Evolutionary conservation across 2,888 invertebrate genomes (phyloP).

Genomic region (Clunio marinus): DNA sequence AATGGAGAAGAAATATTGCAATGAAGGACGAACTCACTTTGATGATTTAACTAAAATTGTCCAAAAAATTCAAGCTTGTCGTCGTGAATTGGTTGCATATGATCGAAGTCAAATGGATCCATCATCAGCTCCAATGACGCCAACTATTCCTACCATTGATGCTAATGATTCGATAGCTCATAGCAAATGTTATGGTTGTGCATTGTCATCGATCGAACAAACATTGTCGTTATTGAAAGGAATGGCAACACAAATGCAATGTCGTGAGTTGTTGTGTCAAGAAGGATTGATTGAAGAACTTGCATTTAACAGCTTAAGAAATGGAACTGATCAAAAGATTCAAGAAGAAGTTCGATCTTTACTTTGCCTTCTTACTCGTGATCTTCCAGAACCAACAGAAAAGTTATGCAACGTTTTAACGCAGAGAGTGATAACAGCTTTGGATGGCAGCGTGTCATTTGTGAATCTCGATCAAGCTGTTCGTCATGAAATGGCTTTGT

Average conservation of each 20-base stretch:
- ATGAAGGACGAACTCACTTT: slow-evolving; percentile 89
- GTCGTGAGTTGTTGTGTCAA: slow-evolving; percentile 70
- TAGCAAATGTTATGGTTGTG: slow-evolving; percentile 75
- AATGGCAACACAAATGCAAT: slow-evolving; percentile 73
- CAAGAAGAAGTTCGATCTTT: slow-evolving; percentile 86
- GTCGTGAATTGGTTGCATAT: slow-evolving; percentile 84
- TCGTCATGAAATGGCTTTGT: slow-evolving; percentile 81
- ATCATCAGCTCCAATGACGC: slow-evolving; percentile 44
- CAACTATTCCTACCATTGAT: slow-evolving; percentile 43
- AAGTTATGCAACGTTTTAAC: slow-evolving; percentile 78
- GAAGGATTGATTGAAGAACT: slow-evolving; percentile 86
- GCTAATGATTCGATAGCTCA: slow-evolving; percentile 40
- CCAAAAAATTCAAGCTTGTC: slow-evolving; percentile 85
- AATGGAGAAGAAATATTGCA: slow-evolving; percentile 90
- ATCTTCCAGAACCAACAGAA: slow-evolving; percentile 76
- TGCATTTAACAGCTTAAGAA: slow-evolving; percentile 83
- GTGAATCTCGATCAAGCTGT: slow-evolving; percentile 71
- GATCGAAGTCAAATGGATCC: slow-evolving; percentile 79
- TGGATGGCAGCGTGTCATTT: slow-evolving; percentile 70
- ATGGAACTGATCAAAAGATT: slow-evolving; percentile 71
- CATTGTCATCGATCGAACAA: slow-evolving; percentile 87
- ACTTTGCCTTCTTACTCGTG: slow-evolving; percentile 81
- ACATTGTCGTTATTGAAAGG: slow-evolving; percentile 87
- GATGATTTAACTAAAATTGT: slow-evolving; percentile 89
- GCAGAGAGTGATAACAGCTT: slow-evolving; percentile 75